These are phyloP conservation scores for Sialia sialis DNA, from an alignment of 2,113 vertebrate genomes.

Conservation along the genomic window DNA sequence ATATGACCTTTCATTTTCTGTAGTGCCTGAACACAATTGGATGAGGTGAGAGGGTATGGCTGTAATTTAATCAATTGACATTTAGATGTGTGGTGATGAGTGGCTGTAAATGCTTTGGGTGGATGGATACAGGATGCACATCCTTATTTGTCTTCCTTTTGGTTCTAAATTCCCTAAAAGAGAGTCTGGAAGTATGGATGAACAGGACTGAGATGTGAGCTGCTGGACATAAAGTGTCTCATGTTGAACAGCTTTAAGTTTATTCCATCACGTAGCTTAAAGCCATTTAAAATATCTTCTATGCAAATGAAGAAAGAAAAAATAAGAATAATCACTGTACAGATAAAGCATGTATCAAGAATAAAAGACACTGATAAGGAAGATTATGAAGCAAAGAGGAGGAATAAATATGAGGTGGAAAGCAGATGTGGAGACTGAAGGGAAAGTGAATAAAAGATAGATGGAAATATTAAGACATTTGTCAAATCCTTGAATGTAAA, in stretches of 20 bases:
- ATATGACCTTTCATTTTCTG: neutral
- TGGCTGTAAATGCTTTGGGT: neutral
- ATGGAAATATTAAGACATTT: constrained; percentile 47
- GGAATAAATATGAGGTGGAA: constrained; percentile 11
- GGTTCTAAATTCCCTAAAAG: neutral
- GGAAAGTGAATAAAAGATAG: neutral
- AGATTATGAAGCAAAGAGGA: constrained; percentile 29
- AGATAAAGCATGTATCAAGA: neutral
- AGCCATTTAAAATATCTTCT: neutral
- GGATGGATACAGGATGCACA: neutral
- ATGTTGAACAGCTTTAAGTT: neutral
- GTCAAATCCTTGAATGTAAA: constrained; percentile 20
- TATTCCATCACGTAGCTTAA: neutral
- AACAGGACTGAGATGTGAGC: neutral
- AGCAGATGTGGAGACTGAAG: neutral
- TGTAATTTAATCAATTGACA: neutral
- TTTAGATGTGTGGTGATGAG: neutral
- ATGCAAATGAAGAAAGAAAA: neutral
- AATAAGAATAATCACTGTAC: neutral
- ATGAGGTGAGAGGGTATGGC: constrained; percentile 24
- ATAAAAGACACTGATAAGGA: neutral
- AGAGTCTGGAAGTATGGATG: neutral
- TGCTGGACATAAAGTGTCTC: neutral
- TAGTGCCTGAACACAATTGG: neutral
- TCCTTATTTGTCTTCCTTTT: neutral